A percentile compares a stretch with the other conserved stretches of the same genome.
These are phyloP conservation scores for Rhopalosiphum maidis DNA, from an alignment of 1,140 invertebrate genomes.

Conservation along the genomic window DNA sequence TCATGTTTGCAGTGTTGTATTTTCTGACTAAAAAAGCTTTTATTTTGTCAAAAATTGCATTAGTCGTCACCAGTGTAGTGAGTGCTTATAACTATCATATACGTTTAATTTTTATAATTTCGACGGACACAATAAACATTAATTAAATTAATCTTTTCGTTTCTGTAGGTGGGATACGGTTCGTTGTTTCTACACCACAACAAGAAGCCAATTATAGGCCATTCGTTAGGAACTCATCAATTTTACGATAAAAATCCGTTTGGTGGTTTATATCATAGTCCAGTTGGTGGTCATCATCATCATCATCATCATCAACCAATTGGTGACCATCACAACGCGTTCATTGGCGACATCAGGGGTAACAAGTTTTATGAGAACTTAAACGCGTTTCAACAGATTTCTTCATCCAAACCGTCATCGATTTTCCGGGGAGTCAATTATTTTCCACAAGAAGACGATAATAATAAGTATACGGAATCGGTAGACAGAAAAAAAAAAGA, in stretches of 20 bases:
- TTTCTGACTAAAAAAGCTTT: slow-evolving; percentile 59
- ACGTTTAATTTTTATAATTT: neutral
- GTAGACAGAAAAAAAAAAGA: neutral
- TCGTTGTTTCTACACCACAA: neutral
- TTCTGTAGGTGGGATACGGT: neutral
- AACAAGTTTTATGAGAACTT: neutral
- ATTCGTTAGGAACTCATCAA: neutral
- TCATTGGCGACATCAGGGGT: slow-evolving; percentile 22
- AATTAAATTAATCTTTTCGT: neutral
- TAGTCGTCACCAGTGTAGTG: slow-evolving; percentile 58
- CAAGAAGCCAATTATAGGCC: neutral
- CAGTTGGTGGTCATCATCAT: neutral
- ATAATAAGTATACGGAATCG: neutral
- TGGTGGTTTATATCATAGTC: neutral
- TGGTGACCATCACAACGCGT: neutral
- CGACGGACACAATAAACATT: neutral
- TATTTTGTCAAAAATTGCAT: slow-evolving; percentile 59
- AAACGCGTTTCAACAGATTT: slow-evolving; percentile 21
- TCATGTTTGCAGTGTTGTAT: slow-evolving; percentile 58
- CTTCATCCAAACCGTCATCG: neutral
- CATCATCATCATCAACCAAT: neutral
- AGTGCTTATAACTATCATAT: neutral
- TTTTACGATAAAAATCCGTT: neutral
- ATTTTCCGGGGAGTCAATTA: neutral
- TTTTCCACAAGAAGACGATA: neutral